phyloP scores from a whole-genome alignment of 2,113 vertebrate genomes.

The Pituophis catenifer region DNA sequence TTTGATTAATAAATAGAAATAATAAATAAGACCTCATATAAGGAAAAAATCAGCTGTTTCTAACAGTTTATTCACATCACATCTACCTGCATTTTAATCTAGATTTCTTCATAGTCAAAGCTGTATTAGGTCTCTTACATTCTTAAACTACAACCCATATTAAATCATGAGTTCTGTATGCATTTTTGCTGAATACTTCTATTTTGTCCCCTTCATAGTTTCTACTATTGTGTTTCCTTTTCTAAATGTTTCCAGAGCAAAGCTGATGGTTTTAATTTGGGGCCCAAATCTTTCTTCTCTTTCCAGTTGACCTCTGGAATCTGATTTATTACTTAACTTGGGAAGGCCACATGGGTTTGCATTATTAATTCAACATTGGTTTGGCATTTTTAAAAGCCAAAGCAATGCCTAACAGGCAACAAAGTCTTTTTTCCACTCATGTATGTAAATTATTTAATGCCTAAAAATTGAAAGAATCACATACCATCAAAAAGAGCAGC shows the following conservation, averaged over 20 bases:
- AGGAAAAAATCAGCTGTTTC: not conserved
- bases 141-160: not conserved
- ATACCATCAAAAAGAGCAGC: not conserved
- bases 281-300: conserved; percentile 35
- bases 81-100: not conserved
- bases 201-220: not conserved
- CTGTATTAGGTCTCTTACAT: not conserved
- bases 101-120: not conserved
- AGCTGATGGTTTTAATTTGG: conserved; percentile 36
- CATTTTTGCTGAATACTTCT: not conserved
- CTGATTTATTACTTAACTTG: conserved; percentile 10
- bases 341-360: not conserved
- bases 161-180: not conserved
- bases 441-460: conserved; percentile 3
- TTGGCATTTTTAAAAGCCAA: conserved; percentile 1
- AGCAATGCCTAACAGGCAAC: not conserved
- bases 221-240: conserved; percentile 34
- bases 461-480: conserved; percentile 31
- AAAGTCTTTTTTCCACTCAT: not conserved
- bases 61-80: not conserved
- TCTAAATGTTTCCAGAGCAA: not conserved
- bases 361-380: not conserved
- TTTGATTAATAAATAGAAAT: not conserved
- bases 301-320: not conserved
- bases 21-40: not conserved